These are phyloP conservation scores for Aphis craccivora DNA, from an alignment of 1,140 invertebrate genomes.

Conservation along the genomic window DNA sequence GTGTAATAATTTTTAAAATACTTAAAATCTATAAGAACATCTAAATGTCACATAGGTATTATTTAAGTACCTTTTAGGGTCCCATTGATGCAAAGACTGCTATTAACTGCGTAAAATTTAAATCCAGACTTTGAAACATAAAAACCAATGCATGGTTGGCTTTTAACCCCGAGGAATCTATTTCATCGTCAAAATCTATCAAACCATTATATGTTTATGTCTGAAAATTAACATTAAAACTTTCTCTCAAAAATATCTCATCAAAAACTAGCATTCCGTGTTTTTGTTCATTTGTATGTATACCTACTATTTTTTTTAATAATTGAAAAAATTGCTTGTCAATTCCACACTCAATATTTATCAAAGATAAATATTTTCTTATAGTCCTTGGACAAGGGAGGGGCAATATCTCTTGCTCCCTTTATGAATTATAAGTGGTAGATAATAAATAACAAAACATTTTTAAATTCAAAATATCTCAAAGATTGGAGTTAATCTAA, in stretches of 20 bases:
- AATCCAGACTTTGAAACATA: background rate
- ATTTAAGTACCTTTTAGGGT: background rate
- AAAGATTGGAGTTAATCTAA: background rate
- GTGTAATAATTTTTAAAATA: background rate
- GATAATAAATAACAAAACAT: background rate
- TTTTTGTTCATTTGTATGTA: background rate
- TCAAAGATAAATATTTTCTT: background rate
- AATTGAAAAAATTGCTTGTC: background rate
- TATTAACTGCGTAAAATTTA: background rate
- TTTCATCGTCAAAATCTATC: background rate
- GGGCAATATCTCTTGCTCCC: background rate
- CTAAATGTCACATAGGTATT: background rate
- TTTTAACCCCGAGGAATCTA: background rate
- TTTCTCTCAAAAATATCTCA: background rate
- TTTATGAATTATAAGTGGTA: background rate
- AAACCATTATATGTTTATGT: background rate
- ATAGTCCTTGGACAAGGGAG: background rate
- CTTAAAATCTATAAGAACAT: background rate
- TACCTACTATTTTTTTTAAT: background rate
- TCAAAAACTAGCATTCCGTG: background rate
- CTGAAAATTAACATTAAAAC: background rate
- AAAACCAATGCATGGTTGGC: conserved; percentile 9
- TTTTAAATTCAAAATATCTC: background rate
- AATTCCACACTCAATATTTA: background rate
- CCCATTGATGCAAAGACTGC: conserved; percentile 3